phyloP scores from a whole-genome alignment of 1,140 invertebrate species.

The Bombyx mandarina region DNA sequence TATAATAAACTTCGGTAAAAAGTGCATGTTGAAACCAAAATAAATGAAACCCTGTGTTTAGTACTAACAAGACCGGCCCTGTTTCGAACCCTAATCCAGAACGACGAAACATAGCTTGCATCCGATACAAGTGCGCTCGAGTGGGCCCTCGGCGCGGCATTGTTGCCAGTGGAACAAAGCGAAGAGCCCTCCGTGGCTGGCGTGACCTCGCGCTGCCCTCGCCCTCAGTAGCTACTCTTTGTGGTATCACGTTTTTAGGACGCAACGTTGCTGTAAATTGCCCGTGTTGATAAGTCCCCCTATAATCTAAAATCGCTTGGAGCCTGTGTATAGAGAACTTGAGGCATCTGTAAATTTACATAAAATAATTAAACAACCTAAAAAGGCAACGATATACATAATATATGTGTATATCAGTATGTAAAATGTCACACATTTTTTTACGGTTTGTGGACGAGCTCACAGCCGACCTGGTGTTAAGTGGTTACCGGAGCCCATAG shows the following conservation, averaged over 20 bases:
- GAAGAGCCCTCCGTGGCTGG: slow-evolving; percentile 47
- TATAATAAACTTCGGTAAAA: no score
- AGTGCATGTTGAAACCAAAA: no score
- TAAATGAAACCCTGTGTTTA: slow-evolving; percentile 6
- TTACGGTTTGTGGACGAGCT: no score
- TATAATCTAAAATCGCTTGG: slow-evolving; percentile 5
- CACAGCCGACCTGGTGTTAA: no score
- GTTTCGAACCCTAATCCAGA: slow-evolving; percentile 38
- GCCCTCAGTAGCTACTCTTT: slow-evolving; percentile 45
- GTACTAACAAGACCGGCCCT: no score
- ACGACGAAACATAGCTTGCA: slow-evolving; percentile 56
- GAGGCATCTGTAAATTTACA: no score
- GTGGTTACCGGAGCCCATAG: no score
- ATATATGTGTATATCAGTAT: no score
- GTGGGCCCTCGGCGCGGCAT: slow-evolving; percentile 43
- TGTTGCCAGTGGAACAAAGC: slow-evolving; percentile 64
- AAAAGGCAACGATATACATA: no score
- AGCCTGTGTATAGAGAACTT: no score
- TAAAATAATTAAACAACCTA: no score
- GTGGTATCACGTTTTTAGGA: slow-evolving; percentile 62
- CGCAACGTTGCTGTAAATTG: slow-evolving; percentile 30
- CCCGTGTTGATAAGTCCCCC: slow-evolving; percentile 27
- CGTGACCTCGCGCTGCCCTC: slow-evolving; percentile 46
- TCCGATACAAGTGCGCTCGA: slow-evolving; percentile 51
- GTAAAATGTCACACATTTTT: no score